These are phyloP conservation scores for Python bivittatus DNA, from an alignment of 2,113 vertebrate species.

Conservation along the genomic window DNA sequence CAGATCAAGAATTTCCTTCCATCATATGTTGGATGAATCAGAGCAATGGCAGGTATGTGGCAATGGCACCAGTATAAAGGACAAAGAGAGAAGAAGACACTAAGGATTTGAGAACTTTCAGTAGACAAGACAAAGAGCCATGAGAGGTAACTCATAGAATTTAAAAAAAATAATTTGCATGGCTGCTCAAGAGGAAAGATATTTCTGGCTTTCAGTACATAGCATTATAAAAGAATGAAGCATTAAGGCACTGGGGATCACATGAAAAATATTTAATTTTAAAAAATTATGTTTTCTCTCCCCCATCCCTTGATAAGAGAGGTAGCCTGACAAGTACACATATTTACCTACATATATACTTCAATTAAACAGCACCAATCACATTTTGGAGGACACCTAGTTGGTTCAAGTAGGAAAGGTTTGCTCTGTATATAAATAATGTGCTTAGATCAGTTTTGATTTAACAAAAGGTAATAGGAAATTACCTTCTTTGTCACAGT, in stretches of 20 bases:
- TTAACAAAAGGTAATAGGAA: neutral
- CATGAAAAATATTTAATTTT: conserved; percentile 41
- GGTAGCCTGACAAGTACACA: neutral
- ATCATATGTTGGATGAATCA: neutral
- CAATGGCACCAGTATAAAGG: neutral
- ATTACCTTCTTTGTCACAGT: conserved; percentile 9
- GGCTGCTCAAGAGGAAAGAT: neutral
- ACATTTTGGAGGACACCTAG: conserved; percentile 13
- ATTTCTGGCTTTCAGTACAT: neutral
- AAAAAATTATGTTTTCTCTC: neutral
- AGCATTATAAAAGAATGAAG: neutral
- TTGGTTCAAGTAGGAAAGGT: conserved; percentile 5
- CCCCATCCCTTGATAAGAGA: neutral
- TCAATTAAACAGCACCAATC: conserved; percentile 25
- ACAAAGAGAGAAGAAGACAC: neutral
- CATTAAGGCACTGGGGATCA: neutral
- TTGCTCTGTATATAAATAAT: neutral
- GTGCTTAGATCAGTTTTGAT: neutral
- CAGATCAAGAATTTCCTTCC: neutral
- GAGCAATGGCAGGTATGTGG: neutral
- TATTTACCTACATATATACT: neutral
- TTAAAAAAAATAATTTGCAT: neutral
- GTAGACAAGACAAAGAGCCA: no score
- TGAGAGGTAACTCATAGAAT: neutral
- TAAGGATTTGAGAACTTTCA: neutral